Evolutionary conservation across 1,140 invertebrate species (phyloP).

Genomic region (Temnothorax curvispinosus): DNA sequence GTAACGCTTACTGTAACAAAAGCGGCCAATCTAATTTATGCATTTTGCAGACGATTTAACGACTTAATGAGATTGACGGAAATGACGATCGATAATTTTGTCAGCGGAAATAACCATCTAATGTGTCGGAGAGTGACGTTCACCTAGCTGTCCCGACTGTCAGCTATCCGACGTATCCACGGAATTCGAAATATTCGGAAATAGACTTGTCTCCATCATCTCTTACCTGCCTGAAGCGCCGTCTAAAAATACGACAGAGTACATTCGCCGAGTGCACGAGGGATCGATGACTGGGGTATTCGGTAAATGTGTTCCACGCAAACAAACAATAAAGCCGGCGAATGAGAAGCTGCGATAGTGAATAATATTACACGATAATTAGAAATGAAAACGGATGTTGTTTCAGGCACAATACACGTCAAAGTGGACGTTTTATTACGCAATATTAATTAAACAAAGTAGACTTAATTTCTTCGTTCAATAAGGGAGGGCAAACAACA

Average conservation of each 20-base stretch:
- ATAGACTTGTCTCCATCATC: constrained; percentile 72
- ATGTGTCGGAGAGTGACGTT: constrained; percentile 28
- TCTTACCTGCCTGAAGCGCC: constrained; percentile 66
- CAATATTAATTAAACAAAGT: background rate
- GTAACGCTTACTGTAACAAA: background rate
- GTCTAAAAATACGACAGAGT: constrained; percentile 75
- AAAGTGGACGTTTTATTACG: background rate
- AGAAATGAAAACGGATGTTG: background rate
- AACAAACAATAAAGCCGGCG: background rate
- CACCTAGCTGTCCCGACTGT: constrained; percentile 45
- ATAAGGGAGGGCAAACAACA: background rate
- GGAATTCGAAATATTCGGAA: constrained; percentile 69
- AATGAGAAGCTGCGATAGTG: no score
- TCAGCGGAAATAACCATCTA: constrained; percentile 63
- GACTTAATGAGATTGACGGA: constrained; percentile 30
- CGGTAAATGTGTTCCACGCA: background rate
- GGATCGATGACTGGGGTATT: constrained; percentile 38
- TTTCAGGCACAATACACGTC: background rate
- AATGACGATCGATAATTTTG: constrained; percentile 47
- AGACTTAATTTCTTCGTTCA: background rate
- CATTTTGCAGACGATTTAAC: constrained; percentile 17
- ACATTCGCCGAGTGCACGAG: constrained; percentile 30
- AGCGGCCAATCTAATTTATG: constrained; percentile 11
- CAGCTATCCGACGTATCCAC: constrained; percentile 52
- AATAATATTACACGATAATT: background rate